phyloP scores from a whole-genome alignment of 1,140 invertebrate genomes.

The Platyscapa corneri region DNA sequence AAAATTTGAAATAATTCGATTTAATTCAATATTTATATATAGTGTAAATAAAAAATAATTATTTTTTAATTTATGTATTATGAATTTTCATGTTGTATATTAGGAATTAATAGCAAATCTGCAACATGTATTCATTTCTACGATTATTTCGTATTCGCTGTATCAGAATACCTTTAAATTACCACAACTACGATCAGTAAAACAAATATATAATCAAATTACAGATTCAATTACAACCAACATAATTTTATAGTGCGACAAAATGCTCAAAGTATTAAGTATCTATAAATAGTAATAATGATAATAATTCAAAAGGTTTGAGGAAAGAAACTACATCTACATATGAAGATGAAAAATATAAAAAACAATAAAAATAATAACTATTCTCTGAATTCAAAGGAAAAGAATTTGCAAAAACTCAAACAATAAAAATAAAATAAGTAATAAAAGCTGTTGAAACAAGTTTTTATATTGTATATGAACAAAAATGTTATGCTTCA shows the following conservation, averaged over 20 bases:
- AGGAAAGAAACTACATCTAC: not conserved
- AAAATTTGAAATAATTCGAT: too few species aligned
- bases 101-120: too few species aligned
- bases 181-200: not conserved
- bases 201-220: constrained; percentile 34
- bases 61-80: too few species aligned
- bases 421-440: too few species aligned
- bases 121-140: not conserved
- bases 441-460: too few species aligned
- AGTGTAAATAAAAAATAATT: too few species aligned
- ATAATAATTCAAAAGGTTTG: constrained; percentile 3
- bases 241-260: constrained; percentile 24
- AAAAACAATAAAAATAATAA: not conserved
- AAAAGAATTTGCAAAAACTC: not conserved
- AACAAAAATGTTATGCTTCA: too few species aligned
- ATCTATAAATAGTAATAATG: constrained; percentile 35
- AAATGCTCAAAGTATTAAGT: constrained; percentile 34
- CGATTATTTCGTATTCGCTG: not conserved
- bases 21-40: too few species aligned
- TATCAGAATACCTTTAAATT: constrained; percentile 13
- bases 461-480: too few species aligned
- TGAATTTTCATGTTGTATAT: too few species aligned
- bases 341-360: not conserved
- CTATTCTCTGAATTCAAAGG: not conserved
- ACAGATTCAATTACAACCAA: constrained; percentile 15